Evolutionary conservation across 2,888 invertebrate species (phyloP).

Genomic region (Stenichneumon culpator): DNA sequence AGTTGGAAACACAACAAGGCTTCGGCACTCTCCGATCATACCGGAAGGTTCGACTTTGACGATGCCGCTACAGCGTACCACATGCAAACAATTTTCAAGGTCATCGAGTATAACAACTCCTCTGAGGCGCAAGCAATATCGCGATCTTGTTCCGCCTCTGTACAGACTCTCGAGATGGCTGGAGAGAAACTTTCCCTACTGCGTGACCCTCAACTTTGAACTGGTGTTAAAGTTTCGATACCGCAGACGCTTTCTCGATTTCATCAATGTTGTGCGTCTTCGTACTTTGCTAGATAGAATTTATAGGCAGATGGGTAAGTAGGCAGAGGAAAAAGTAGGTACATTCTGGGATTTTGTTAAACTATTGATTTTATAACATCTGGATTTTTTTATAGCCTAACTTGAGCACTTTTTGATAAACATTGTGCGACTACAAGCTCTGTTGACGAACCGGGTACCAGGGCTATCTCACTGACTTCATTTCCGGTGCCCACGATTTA

Average conservation of each 20-base stretch:
- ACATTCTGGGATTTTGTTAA: no score
- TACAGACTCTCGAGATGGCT: not conserved
- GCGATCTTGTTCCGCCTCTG: not conserved
- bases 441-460: no score
- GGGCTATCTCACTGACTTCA: no score
- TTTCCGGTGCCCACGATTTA: no score
- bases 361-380: no score
- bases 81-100: constrained; percentile 21
- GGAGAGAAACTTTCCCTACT: not conserved
- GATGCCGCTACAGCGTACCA: not conserved
- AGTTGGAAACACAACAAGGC: not conserved
- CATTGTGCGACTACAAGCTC: no score
- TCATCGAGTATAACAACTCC: constrained; percentile 1
- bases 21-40: not conserved
- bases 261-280: not conserved
- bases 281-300: not conserved
- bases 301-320: not conserved
- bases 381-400: no score
- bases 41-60: not conserved
- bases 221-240: not conserved
- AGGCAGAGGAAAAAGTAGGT: not conserved
- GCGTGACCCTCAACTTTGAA: constrained; percentile 9
- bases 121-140: constrained; percentile 12
- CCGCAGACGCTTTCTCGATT: constrained; percentile 1
- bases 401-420: no score